Evolutionary conservation across 1,140 invertebrate species (phyloP), one percentile per base, ranked within the genome.

Genomic region (Platyscapa corneri): DNA sequence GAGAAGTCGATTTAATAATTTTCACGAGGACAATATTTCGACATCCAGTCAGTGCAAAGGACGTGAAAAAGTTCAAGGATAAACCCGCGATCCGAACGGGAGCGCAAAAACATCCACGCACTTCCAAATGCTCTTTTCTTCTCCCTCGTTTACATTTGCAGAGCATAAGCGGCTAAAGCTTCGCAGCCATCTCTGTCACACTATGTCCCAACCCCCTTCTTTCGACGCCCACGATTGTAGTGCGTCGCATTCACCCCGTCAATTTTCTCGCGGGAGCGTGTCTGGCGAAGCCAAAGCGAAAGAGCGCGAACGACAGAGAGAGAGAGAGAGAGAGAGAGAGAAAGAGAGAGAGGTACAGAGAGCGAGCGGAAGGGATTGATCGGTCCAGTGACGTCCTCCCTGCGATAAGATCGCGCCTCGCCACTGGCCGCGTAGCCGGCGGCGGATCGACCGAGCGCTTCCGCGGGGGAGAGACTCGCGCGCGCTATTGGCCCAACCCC

Each of bases 401-500:
- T 53, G 77, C 67, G 84, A 85, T 85, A 81, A 75, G 34, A 85
- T 85, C 84, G 77, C 65, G 78, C 39, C 37, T 46, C 84, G 75
- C n/a, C 46, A 85, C 65, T 85, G 84, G 84, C 53, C 53, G 65
- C 18, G n/a, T n/a, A 60, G 75, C 56, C 65, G 42, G 49, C 67
- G 39, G 34, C 18, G 32, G 56, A 56, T 27, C 64, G 30, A n/a
- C 32, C 30, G 42, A 6, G 46, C 42, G 56, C 30, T 34, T 60
- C 12, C 65, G 37, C 49, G 42, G 49, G 49, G 49, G 46, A 56
- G 81, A 67, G 79, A 8, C 37, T 39, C 81, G 32, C 3, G 39
- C 34, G 37, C 86, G 79, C 83, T 86, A 92, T 92, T 92, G 91
- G 91, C 77, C 78, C 87, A 37, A 67, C 88, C 39, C 82, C 79